phyloP scores from a whole-genome alignment of 2,888 invertebrate species.

The Leuctra nigra region DNA sequence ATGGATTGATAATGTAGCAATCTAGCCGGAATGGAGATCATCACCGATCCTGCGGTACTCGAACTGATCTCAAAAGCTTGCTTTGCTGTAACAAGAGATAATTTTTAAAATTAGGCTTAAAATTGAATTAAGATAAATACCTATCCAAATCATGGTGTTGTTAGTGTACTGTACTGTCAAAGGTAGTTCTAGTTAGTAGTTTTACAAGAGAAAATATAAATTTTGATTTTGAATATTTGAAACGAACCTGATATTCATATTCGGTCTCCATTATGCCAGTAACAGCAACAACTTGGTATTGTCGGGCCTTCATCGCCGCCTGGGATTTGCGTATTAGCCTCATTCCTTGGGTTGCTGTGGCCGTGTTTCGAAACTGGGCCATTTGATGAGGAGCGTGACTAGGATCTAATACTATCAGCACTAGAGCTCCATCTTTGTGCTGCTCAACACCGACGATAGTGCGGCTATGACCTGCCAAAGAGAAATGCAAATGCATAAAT shows the following conservation, averaged over 20 bases:
- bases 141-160: too few species aligned
- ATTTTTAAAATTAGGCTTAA: too few species aligned
- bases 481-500: too few species aligned
- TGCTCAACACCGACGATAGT: constrained; percentile 86
- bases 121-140: too few species aligned
- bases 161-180: background rate
- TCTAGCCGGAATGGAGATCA: too few species aligned
- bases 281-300: constrained; percentile 82
- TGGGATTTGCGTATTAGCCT: constrained; percentile 65
- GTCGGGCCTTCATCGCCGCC: constrained; percentile 69
- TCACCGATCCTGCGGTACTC: constrained; percentile 69
- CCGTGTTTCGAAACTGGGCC: constrained; percentile 52
- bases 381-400: constrained; percentile 78
- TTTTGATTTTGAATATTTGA: background rate
- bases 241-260: constrained; percentile 55
- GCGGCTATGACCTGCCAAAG: constrained; percentile 72
- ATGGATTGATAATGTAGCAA: too few species aligned
- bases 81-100: constrained; percentile 56
- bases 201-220: background rate
- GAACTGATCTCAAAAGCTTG: constrained; percentile 65
- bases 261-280: constrained; percentile 65
- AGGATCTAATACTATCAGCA: constrained; percentile 75
- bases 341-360: constrained; percentile 53
- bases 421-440: constrained; percentile 55
- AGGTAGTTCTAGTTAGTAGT: background rate